Evolutionary conservation across 1,140 invertebrate species (phyloP).

Genomic region (Plectrocnemia conspersa): DNA sequence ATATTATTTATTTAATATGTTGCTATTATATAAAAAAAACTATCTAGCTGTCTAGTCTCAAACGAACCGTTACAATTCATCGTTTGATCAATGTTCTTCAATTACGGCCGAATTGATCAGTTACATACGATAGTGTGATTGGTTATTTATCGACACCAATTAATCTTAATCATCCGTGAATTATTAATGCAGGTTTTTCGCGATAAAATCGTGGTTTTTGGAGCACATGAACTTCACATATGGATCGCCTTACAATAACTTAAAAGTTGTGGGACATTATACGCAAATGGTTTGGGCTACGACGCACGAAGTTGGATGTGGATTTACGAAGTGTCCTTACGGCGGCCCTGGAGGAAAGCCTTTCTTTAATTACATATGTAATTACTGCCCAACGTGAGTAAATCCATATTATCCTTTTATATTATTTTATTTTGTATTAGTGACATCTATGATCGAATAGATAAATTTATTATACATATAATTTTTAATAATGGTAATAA

Average conservation of each 20-base stretch:
- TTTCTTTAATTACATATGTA: constrained; percentile 81
- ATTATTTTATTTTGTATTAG: neutral
- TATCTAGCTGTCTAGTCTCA: no score
- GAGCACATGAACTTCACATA: constrained; percentile 73
- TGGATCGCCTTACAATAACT: constrained; percentile 56
- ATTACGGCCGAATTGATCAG: no score
- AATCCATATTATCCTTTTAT: neutral
- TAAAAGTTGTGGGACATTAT: constrained; percentile 70
- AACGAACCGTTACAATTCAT: no score
- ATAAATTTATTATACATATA: no score
- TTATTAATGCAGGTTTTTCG: constrained; percentile 74
- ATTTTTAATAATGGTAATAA: no score
- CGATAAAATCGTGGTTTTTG: constrained; percentile 72
- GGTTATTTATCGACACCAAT: no score
- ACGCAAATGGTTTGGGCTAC: constrained; percentile 81
- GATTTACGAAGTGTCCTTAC: constrained; percentile 62
- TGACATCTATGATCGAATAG: neutral
- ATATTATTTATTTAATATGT: no score
- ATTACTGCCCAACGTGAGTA: constrained; percentile 79
- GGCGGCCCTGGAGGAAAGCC: constrained; percentile 55
- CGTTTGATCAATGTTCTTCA: no score
- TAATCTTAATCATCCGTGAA: no score
- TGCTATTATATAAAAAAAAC: no score
- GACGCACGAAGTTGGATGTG: constrained; percentile 73
- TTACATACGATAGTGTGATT: no score